These are phyloP conservation scores for Hemiscyllium ocellatum DNA, from an alignment of 2,113 vertebrate genomes.

Conservation along the genomic window DNA sequence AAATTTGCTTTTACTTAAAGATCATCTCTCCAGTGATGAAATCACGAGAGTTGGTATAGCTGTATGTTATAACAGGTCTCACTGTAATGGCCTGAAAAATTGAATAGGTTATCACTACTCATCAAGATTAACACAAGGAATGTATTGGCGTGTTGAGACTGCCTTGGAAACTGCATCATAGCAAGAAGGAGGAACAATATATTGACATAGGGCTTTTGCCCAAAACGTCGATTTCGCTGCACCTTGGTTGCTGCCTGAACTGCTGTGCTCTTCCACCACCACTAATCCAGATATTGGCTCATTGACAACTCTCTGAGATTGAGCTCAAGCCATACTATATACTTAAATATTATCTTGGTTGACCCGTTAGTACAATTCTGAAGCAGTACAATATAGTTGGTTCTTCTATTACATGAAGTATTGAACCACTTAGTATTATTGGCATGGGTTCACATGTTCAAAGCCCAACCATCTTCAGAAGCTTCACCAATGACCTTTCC, in stretches of 20 bases:
- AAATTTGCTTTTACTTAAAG: no score
- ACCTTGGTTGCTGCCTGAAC: no score
- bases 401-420: neutral
- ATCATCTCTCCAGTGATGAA: neutral
- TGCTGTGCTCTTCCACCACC: no score
- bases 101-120: neutral
- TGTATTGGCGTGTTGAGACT: neutral
- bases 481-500: no score
- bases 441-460: no score
- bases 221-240: no score
- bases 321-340: neutral
- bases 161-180: neutral
- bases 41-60: neutral
- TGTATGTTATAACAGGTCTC: neutral
- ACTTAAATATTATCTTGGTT: neutral
- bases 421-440: neutral
- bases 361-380: neutral
- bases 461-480: no score
- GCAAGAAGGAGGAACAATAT: neutral
- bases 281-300: no score
- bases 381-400: neutral
- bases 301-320: neutral
- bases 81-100: neutral
- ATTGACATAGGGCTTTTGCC: no score
- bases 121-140: neutral